Evolutionary conservation across 2,113 vertebrate species (phyloP).

Genomic region (Bombycilla garrulus): DNA sequence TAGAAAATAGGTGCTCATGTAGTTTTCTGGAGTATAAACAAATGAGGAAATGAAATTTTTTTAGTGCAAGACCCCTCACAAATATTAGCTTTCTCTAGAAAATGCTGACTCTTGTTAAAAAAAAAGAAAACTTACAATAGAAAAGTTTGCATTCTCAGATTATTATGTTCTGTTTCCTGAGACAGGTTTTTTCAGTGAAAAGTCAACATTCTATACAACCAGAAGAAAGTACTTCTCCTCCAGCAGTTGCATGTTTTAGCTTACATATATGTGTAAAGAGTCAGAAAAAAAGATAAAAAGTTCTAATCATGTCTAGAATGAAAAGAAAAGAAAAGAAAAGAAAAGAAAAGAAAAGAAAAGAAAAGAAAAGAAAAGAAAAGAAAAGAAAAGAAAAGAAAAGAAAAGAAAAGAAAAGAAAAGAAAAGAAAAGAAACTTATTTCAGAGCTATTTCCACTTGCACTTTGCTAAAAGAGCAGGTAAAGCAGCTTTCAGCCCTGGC

Average conservation of each 20-base stretch:
- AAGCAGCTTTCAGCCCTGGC: not conserved
- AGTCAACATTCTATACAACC: not conserved
- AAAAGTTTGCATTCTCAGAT: not conserved
- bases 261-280: not conserved
- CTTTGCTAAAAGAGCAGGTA: not conserved
- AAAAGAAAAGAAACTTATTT: not conserved
- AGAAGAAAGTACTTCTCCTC: not conserved
- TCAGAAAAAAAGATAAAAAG: not conserved
- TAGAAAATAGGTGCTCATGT: not conserved
- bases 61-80: not conserved
- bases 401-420: not conserved
- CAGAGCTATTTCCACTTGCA: not conserved
- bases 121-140: not conserved
- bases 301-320: not conserved
- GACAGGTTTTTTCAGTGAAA: not conserved
- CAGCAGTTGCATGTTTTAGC: not conserved
- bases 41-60: not conserved
- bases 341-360: not conserved
- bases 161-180: not conserved
- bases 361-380: not conserved
- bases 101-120: not conserved
- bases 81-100: not conserved
- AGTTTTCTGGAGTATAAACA: not conserved
- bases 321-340: not conserved
- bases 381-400: not conserved